Conservation (phyloP, 2,113 vertebrate species). For the Pachycephala philippinensis region DNA sequence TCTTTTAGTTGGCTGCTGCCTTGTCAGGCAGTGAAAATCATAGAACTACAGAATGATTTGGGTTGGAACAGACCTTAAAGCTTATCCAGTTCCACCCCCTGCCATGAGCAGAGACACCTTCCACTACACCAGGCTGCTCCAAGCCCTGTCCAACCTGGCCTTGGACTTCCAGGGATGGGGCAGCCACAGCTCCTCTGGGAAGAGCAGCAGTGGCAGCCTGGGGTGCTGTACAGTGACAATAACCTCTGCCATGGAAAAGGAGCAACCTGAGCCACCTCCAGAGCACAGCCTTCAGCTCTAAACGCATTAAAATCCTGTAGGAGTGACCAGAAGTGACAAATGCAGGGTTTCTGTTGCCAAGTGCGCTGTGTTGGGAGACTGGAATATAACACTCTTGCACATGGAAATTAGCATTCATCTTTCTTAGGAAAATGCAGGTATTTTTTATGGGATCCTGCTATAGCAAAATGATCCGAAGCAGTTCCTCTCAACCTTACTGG, state of each 20-base stretch:
- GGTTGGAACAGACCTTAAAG: background rate
- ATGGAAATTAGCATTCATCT: background rate
- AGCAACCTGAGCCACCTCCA: background rate
- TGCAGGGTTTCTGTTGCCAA: background rate
- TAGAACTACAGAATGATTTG: background rate
- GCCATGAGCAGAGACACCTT: background rate
- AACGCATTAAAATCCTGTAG: background rate
- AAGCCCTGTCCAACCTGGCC: accelerated
- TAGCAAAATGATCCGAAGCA: background rate
- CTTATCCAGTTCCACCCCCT: background rate
- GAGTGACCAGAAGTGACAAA: background rate
- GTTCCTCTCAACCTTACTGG: background rate
- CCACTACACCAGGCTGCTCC: accelerated
- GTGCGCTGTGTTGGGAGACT: accelerated
- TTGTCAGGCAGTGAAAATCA: background rate
- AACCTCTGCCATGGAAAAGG: background rate
- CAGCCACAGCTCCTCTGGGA: background rate
- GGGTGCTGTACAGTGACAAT: background rate
- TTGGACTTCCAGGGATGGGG: background rate
- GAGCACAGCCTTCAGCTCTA: background rate
- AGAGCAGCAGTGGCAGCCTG: background rate
- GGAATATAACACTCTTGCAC: background rate
- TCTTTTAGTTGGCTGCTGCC: background rate
- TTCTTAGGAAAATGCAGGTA: background rate
- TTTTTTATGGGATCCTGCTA: background rate